These are phyloP conservation scores for Hirtodrosophila alboralis DNA, from an alignment of 2,888 invertebrate species.

Conservation along the genomic window DNA sequence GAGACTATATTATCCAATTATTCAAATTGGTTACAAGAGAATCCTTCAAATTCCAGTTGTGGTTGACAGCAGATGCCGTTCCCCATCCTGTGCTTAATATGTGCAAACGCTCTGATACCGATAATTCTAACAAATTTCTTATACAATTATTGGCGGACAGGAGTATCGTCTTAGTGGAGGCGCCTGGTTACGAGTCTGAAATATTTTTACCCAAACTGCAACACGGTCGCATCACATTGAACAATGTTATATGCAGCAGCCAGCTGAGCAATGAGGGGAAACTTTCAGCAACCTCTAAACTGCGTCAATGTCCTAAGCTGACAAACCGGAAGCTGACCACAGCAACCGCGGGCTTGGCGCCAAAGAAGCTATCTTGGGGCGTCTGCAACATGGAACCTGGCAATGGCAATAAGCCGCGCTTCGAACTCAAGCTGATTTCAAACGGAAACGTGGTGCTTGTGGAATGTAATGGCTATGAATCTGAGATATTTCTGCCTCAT, in stretches of 20 bases:
- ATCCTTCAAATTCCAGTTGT: slow-evolving; percentile 8
- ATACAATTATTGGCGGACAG: slow-evolving; percentile 43
- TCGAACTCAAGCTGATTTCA: slow-evolving; percentile 50
- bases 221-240: slow-evolving; percentile 26
- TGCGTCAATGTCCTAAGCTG: slow-evolving; percentile 1
- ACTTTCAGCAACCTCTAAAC: background rate
- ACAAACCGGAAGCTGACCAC: slow-evolving; percentile 23
- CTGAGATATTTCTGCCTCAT: slow-evolving; percentile 63
- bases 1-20: too few relatives aligned
- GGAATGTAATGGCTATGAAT: slow-evolving; percentile 60
- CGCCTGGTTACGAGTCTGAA: slow-evolving; percentile 47
- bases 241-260: slow-evolving; percentile 39
- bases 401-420: background rate
- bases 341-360: slow-evolving; percentile 21
- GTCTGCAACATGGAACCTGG: too few relatives aligned
- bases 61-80: background rate
- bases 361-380: background rate
- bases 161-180: slow-evolving; percentile 46
- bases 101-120: slow-evolving; percentile 1
- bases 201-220: slow-evolving; percentile 51
- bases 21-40: slow-evolving; percentile 3
- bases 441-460: slow-evolving; percentile 55
- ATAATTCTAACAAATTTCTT: slow-evolving; percentile 13
- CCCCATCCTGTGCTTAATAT: slow-evolving; percentile 7
- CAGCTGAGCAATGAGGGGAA: slow-evolving; percentile 8